Conservation (phyloP, 2,113 vertebrate species). For the Oryzias woworae region DNA sequence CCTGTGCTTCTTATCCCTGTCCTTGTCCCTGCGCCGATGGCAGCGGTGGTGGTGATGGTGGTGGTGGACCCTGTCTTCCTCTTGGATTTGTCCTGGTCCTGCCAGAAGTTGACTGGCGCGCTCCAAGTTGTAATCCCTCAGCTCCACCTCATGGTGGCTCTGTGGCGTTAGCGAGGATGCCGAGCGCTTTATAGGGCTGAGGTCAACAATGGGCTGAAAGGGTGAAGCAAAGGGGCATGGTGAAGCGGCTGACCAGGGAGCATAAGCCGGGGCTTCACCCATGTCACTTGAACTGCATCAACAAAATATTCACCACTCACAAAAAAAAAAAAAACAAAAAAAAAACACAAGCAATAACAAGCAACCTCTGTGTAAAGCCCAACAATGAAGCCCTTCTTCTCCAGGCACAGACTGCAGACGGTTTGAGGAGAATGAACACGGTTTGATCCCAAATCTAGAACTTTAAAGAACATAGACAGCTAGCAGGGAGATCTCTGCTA, state of each 20-base stretch:
- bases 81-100: constrained; percentile 43
- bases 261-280: constrained; percentile 8
- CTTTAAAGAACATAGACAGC: background rate
- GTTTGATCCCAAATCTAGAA: constrained; percentile 13
- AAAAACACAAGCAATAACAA: constrained; percentile 29
- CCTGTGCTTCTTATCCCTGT: constrained; percentile 89
- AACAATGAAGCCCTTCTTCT: constrained; percentile 33
- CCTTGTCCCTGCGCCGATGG: constrained; percentile 90
- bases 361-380: constrained; percentile 28
- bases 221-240: constrained; percentile 3
- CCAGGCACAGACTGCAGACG: constrained; percentile 24
- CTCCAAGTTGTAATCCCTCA: constrained; percentile 82
- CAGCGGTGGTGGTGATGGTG: constrained; percentile 83
- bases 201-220: constrained; percentile 84
- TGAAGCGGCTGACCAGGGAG: background rate
- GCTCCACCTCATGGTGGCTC: constrained; percentile 73
- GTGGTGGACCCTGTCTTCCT: constrained; percentile 77
- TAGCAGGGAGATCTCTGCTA: too few species aligned
- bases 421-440: constrained; percentile 40
- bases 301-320: constrained; percentile 44
- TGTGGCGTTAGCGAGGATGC: constrained; percentile 89
- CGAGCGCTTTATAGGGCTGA: constrained; percentile 92
- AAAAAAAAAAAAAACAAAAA: background rate
- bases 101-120: constrained; percentile 54
- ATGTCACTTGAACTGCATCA: constrained; percentile 31